Conservation (phyloP, 2,888 invertebrate genomes). For the Sussaba pulchella region DNA sequence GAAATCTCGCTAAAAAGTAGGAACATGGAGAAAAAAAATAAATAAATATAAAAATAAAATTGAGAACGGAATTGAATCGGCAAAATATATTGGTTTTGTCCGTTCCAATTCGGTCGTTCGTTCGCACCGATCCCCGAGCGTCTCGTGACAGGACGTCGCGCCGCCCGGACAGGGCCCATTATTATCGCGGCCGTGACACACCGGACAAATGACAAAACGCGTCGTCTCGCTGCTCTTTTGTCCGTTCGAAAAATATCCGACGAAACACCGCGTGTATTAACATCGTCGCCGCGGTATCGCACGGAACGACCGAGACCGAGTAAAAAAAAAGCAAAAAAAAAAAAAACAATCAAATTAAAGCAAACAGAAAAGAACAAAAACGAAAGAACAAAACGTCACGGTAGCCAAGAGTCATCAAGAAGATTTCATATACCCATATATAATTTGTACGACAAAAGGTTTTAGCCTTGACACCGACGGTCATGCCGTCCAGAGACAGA, state of each 20-base stretch:
- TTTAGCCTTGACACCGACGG: constrained; percentile 65
- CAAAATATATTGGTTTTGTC: constrained; percentile 20
- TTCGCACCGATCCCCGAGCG: neutral
- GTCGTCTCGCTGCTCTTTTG: constrained; percentile 14
- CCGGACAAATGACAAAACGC: constrained; percentile 28
- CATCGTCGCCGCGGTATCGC: neutral
- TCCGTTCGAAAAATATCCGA: neutral
- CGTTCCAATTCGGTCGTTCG: constrained; percentile 12
- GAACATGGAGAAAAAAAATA: neutral
- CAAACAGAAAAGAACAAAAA: neutral
- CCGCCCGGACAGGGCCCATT: neutral
- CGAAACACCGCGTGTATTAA: neutral
- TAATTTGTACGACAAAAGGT: constrained; percentile 62
- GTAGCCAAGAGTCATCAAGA: constrained; percentile 12
- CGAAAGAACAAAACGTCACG: neutral
- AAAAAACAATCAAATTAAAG: no score
- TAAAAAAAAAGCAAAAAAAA: no score
- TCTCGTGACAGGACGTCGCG: constrained; percentile 30
- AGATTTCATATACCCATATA: constrained; percentile 48
- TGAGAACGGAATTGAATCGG: constrained; percentile 6
- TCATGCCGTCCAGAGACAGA: constrained; percentile 21
- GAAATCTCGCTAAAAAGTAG: neutral
- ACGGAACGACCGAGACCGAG: neutral
- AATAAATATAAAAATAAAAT: neutral
- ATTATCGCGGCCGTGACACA: neutral